Base-by-base conservation (phyloP, 2,888 invertebrate species). In the Camptogramma bilineatum region DNA sequence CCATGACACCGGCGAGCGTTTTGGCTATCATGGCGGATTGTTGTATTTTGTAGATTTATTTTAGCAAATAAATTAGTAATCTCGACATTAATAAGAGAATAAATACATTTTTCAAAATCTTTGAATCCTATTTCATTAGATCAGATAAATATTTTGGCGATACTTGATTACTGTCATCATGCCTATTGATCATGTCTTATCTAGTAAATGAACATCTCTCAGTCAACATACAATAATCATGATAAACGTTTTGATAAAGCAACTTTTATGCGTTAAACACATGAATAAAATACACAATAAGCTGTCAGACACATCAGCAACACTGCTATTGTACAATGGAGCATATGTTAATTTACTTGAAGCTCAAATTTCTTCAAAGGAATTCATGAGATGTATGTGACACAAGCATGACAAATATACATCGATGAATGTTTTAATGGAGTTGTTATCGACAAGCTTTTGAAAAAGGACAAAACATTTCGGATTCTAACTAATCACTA, bases 141-240 rank as follows among this genome's bases (percentile, higher is more conserved):
- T n/a, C n/a, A n/a, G n/a, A n/a, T n/a, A n/a, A n/a, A n/a, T n/a
- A n/a, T n/a, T n/a, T n/a, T n/a, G n/a, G n/a, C n/a, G n/a, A n/a
- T n/a, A n/a, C n/a, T n/a, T n/a, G n/a, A n/a, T n/a, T n/a, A n/a
- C n/a, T n/a, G n/a, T n/a, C n/a, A n/a, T n/a, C 7, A 28, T 10
- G 34, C 13, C 3, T 4, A 1, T 39, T 39, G 13, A 39, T 39
- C 9, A 42, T 16, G 53, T 53, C 42, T 53, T 53, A 42, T 42
- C 16, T 21, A 21, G 10, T 42, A 52, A 52, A 52, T 53, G 53
- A 42, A 42, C 18, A 18, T 24, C 16, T 16, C 17, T 31, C 9
- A 31, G 31, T 28, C 16, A 50, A 24, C 9, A 51, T 51, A 16
- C 17, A 28, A 21, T 2, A 13, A 1, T 24, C 51, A 17, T 51